Base-by-base conservation (phyloP, 2,797 vertebrate genomes). In the Thripadectes ignobilis region DNA sequence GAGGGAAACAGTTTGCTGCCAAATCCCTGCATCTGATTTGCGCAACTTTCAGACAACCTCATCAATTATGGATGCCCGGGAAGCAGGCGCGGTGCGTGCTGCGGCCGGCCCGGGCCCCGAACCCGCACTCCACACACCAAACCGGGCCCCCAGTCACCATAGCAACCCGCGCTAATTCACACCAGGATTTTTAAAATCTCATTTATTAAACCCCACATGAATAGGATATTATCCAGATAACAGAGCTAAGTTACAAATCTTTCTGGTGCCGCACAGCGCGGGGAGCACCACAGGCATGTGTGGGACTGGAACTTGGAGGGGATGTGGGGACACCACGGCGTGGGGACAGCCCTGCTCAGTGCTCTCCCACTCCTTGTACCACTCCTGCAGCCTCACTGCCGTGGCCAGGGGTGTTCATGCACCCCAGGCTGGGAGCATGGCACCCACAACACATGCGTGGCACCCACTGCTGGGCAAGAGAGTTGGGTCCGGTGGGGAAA, bases 141-240 rank as follows among this genome's bases (percentile, higher is more conserved):
- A 55, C 74, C 29, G 81, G 95, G 97, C 97, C 97, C 97, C 97
- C 71, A 4, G 82, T 98, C 90, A 6, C 96, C 96, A 98, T 98
- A 29, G 95, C 95, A 84, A 98, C 97, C 77, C 8, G 67, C 68
- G 95, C 95, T 97, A 97, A 97, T 97, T 97, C 97, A 97, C 96
- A 88, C 96, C 97, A 97, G 97, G 97, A 97, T 98, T 97, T 97
- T 93, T 89, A 88, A 45, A 95, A 76, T 97, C 97, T 97, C 96
- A 79, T 96, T 97, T 97, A 83, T 97, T 88, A 94, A 81, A 76
- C 95, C 97, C 71, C 87, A 66, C 73, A 88, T 83, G 75, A 97
- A 85, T 81, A 90, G 94, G 95, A 89, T 82, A 91, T 92, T 93
- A 85, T 68, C 91, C 95, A 96, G 92, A 94, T 91, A 95, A 86